Evolutionary conservation across 1,140 invertebrate species (phyloP).

Genomic region (Drosophila nigromelanica): DNA sequence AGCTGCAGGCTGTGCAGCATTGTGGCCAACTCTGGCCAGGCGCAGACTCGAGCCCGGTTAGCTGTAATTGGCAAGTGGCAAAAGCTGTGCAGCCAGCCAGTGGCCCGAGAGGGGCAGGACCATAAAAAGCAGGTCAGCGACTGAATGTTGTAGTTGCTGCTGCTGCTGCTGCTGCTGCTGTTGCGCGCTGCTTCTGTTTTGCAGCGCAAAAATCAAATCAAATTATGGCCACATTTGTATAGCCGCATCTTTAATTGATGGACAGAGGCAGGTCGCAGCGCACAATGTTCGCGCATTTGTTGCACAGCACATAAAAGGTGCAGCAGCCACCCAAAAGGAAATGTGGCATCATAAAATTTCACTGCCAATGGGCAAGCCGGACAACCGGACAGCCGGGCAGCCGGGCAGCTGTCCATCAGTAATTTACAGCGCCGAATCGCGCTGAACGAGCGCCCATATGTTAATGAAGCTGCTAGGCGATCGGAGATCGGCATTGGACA

Average conservation of each 20-base stretch:
- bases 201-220: conserved; percentile 67
- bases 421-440: conserved; percentile 48
- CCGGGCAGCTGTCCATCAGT: conserved; percentile 51
- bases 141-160: neutral
- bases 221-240: conserved; percentile 61
- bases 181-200: conserved; percentile 7
- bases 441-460: conserved; percentile 47
- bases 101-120: neutral
- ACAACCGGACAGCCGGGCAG: neutral
- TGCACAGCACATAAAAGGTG: conserved; percentile 50
- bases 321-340: conserved; percentile 35
- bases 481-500: conserved; percentile 15
- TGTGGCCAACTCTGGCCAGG: conserved; percentile 6
- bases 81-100: conserved; percentile 34
- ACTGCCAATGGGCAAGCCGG: conserved; percentile 56
- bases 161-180: conserved; percentile 4
- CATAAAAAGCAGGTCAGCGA: conserved; percentile 76
- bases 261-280: conserved; percentile 13
- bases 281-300: conserved; percentile 52
- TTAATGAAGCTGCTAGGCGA: conserved; percentile 63
- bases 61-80: conserved; percentile 79
- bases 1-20: conserved; percentile 42
- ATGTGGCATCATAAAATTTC: conserved; percentile 74
- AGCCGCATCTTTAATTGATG: conserved; percentile 70
- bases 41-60: conserved; percentile 15